Evolutionary conservation across 2,797 vertebrate genomes (phyloP).

Genomic region (Oceanodroma leucorhoa): DNA sequence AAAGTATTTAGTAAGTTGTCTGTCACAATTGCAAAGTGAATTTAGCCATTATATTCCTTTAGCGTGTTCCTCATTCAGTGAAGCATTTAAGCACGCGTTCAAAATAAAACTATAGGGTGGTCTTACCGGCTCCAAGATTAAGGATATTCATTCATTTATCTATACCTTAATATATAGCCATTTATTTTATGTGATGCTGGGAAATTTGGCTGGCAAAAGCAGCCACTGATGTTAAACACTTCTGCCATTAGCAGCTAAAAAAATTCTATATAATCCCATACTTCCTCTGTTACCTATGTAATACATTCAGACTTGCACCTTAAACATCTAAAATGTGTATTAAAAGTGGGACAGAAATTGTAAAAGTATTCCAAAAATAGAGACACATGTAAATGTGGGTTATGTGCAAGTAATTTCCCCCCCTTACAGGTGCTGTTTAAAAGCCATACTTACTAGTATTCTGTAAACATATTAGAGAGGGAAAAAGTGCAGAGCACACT

Average conservation of each 20-base stretch:
- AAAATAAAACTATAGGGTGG: neutral
- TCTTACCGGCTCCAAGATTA: neutral
- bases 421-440: neutral
- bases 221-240: neutral
- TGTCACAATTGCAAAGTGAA: neutral
- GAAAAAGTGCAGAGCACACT: neutral
- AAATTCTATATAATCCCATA: neutral
- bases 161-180: neutral
- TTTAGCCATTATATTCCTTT: neutral
- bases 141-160: neutral
- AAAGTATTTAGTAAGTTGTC: neutral
- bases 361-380: neutral
- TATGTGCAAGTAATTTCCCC: neutral
- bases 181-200: neutral
- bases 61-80: neutral
- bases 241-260: neutral
- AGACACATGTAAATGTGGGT: neutral
- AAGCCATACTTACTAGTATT: neutral
- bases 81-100: neutral
- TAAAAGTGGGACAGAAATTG: neutral
- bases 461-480: neutral
- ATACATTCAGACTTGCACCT: neutral
- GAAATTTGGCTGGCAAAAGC: neutral
- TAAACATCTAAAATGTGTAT: neutral
- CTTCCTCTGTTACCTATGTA: neutral